Percentiles rank a stretch among this genome's conserved stretches.
These are phyloP conservation scores for Zenarchopterus dispar DNA, from an alignment of 2,797 vertebrate genomes.

Conservation along the genomic window DNA sequence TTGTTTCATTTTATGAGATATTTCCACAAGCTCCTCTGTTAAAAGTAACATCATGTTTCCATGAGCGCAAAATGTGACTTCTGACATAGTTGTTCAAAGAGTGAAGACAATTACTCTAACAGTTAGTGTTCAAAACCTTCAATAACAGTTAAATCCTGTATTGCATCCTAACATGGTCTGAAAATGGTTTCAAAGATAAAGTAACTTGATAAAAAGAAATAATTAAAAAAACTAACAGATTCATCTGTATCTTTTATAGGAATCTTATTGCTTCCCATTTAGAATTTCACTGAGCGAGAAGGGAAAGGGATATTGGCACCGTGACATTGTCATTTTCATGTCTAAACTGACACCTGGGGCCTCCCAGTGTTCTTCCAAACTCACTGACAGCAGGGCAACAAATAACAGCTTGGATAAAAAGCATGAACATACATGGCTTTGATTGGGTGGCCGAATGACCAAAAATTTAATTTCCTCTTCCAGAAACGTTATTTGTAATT, in stretches of 20 bases:
- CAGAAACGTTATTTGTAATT: constrained; percentile 44
- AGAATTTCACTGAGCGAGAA: constrained; percentile 49
- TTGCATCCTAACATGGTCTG: constrained; percentile 5
- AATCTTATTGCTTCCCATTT: constrained; percentile 65
- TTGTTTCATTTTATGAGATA: no score
- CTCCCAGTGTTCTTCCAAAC: constrained; percentile 55
- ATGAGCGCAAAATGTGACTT: no score
- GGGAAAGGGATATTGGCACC: constrained; percentile 60
- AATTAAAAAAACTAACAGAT: constrained; percentile 44
- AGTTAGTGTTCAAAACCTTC: neutral
- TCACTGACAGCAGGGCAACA: constrained; percentile 46
- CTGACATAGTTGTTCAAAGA: no score
- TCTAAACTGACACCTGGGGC: constrained; percentile 76
- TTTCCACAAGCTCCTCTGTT: no score
- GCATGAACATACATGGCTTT: constrained; percentile 27
- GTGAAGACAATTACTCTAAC: neutral
- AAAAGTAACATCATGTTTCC: no score
- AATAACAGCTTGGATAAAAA: constrained; percentile 54
- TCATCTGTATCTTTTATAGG: constrained; percentile 61
- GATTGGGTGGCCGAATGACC: constrained; percentile 57
- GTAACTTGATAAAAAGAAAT: constrained; percentile 33
- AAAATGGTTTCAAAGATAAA: constrained; percentile 25
- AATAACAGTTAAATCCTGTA: neutral
- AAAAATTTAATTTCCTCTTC: constrained; percentile 26
- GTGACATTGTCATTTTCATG: constrained; percentile 69